Base-by-base conservation (phyloP, 2,797 vertebrate species). In the Menidia menidia region DNA sequence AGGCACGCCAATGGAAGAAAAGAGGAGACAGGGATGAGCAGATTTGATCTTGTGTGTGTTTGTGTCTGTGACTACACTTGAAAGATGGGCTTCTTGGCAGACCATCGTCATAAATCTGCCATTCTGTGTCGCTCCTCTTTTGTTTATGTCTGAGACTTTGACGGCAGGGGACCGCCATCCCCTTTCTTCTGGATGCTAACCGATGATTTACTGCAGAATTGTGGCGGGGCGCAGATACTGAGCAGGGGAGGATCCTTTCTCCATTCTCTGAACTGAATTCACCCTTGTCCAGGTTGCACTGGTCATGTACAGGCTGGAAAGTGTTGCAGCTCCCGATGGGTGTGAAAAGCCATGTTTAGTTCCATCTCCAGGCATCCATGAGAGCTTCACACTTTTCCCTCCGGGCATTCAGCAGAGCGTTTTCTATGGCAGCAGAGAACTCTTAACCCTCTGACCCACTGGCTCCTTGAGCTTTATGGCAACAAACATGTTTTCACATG, bases 291-390 rank as follows among this genome's bases (percentile, higher is more conserved):
- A 30, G 52, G 88, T 89, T 90, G 85, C 82, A 80, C 55, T 82
- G 78, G 86, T 87, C 85, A 86, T 77, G 1, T 25, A 62, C 82
- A 88, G 88, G 88, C 87, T 84, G 81, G 73, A 85, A 87, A 88
- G 74, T 64, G 78, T 81, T 75, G 75, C 66, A 32, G 63, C 55
- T 76, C 55, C 57, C 62, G 77, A 81, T 71, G 63, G 79, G 85
- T 84, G 90, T 87, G 70, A 93, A 92, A 92, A 88, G 85, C 84
- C 71, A 73, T 81, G 80, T 91, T 90, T 89, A 88, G 80, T 86
- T 87, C 76, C 66, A 84, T 86, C 86, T 82, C 75, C 65, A 69
- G 64, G 63, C 76, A 68, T 71, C 66, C 80, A 83, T 67, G 64
- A 70, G 73, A 45, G 68, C 79, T 87, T 92, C 80, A 78, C 87